phyloP scores from a whole-genome alignment of 1,140 invertebrate genomes.

The Diorhabda elongata region DNA sequence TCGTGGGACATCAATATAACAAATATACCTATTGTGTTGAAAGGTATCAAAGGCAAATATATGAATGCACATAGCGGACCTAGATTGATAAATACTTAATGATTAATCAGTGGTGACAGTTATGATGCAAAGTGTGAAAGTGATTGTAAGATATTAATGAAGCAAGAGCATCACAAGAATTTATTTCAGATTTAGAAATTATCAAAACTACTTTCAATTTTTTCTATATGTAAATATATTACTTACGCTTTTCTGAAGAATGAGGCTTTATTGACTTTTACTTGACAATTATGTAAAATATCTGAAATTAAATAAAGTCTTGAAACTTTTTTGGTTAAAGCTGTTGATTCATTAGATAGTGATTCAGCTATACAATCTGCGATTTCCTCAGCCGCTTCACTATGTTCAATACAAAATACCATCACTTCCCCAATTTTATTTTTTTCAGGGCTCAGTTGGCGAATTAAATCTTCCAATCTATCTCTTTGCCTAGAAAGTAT shows the following conservation, averaged over 20 bases:
- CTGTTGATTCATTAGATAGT: constrained; percentile 73
- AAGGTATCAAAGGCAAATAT: too few relatives aligned
- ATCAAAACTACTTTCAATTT: too few relatives aligned
- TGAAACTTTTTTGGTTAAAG: constrained; percentile 87
- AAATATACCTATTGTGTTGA: too few relatives aligned
- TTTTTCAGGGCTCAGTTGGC: constrained; percentile 82
- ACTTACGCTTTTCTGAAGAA: constrained; percentile 74
- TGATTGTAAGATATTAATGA: too few relatives aligned
- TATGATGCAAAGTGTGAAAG: too few relatives aligned
- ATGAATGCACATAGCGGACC: too few relatives aligned
- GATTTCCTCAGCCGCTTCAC: constrained; percentile 94
- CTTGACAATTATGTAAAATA: constrained; percentile 94
- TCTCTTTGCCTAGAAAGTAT: constrained; percentile 65
- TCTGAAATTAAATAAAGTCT: constrained; percentile 94
- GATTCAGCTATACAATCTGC: constrained; percentile 86
- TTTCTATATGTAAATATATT: not conserved
- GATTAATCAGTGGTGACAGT: too few relatives aligned
- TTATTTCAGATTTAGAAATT: too few relatives aligned
- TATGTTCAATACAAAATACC: constrained; percentile 98
- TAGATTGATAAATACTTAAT: too few relatives aligned
- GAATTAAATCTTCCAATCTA: constrained; percentile 85
- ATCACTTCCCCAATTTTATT: constrained; percentile 88
- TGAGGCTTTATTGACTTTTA: constrained; percentile 96
- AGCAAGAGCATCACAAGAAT: too few relatives aligned
- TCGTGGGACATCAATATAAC: too few relatives aligned